Percentiles rank a stretch among this genome's conserved stretches.
Evolutionary conservation across 2,888 invertebrate species (phyloP).

Genomic region (Agriotes lineatus): DNA sequence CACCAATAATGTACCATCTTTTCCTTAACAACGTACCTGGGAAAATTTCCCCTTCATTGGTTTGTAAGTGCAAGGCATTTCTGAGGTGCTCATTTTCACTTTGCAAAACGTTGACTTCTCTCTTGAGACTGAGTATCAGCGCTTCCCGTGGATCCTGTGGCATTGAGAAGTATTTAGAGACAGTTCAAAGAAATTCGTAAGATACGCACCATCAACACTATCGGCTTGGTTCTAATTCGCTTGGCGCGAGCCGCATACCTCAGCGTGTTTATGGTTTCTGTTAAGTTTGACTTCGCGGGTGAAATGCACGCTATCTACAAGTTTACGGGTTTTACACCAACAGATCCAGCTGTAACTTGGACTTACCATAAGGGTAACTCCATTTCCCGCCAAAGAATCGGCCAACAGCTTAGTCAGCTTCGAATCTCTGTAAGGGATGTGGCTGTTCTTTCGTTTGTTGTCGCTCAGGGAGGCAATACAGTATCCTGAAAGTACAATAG

Average conservation of each 20-base stretch:
- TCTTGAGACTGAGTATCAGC: slow-evolving; percentile 87
- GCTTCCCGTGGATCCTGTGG: slow-evolving; percentile 90
- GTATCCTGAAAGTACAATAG: slow-evolving; percentile 80
- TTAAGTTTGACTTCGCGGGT: slow-evolving; percentile 86
- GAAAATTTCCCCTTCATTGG: slow-evolving; percentile 68
- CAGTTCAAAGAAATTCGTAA: not conserved
- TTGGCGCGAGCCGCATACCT: slow-evolving; percentile 94
- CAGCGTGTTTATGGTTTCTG: slow-evolving; percentile 91
- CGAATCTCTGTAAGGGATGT: slow-evolving; percentile 95
- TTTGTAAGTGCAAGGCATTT: slow-evolving; percentile 75
- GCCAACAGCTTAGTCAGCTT: slow-evolving; percentile 93
- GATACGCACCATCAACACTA: slow-evolving; percentile 87
- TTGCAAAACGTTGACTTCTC: slow-evolving; percentile 87
- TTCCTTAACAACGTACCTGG: no score
- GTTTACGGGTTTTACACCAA: not conserved
- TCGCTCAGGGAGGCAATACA: slow-evolving; percentile 94
- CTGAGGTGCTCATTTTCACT: slow-evolving; percentile 91
- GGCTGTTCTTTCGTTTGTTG: slow-evolving; percentile 80
- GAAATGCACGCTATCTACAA: slow-evolving; percentile 93
- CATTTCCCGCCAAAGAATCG: slow-evolving; percentile 93
- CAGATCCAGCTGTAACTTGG: not conserved
- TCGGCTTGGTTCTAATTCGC: slow-evolving; percentile 92
- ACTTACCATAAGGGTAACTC: slow-evolving; percentile 92
- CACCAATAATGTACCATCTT: no score
- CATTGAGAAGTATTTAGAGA: not conserved